phyloP scores from a whole-genome alignment of 2,113 vertebrate species.

The Noturus placidus region DNA sequence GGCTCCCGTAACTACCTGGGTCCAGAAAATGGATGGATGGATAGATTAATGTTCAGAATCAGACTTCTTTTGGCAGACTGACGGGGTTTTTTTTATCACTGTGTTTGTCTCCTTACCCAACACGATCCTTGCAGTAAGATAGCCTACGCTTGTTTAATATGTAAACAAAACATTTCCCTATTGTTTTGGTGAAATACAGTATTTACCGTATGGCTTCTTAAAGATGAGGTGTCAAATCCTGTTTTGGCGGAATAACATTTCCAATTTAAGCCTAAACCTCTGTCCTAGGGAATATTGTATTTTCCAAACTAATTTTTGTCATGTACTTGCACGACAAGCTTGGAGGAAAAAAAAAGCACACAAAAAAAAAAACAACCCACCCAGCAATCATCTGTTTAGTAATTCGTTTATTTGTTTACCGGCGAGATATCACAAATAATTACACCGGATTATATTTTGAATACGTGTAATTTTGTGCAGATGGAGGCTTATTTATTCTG shows the following conservation, averaged over 20 bases:
- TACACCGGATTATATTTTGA: not conserved
- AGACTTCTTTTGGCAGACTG: not conserved
- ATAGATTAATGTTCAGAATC: not conserved
- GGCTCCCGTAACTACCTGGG: slow-evolving; percentile 7
- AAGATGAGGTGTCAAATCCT: too few species aligned
- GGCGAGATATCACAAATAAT: not conserved
- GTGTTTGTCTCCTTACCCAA: not conserved
- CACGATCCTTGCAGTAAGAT: not conserved
- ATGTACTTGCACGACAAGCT: not conserved
- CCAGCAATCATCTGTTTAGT: not conserved
- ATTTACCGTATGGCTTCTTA: too few species aligned
- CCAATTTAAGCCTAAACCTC: not conserved
- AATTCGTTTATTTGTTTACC: not conserved
- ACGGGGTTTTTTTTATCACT: not conserved
- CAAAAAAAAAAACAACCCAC: too few species aligned
- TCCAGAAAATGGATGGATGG: too few species aligned
- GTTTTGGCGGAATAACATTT: not conserved
- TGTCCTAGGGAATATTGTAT: not conserved
- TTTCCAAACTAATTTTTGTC: not conserved
- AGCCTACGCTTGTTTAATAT: not conserved
- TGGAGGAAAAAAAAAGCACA: too few species aligned
- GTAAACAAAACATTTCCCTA: not conserved
- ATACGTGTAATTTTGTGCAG: not conserved
- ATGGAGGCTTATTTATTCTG: not conserved
- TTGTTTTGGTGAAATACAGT: not conserved